phyloP scores from a whole-genome alignment of 2,888 invertebrate genomes.

The Fissipunctia ypsillon region DNA sequence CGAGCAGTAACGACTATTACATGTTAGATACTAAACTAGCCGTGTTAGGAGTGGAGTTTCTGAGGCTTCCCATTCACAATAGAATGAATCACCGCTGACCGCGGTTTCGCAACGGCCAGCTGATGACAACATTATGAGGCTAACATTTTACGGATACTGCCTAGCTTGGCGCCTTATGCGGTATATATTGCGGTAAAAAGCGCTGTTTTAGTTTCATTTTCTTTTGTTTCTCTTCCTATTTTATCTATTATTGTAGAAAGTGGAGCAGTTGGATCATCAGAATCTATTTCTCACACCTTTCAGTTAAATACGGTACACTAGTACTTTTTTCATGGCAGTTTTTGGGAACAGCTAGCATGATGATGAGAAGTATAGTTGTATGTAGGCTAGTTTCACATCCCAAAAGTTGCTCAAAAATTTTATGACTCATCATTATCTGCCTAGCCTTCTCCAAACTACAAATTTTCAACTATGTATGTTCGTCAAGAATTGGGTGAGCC shows the following conservation, averaged over 20 bases:
- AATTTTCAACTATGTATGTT: background rate
- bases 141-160: constrained; percentile 48
- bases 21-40: constrained; percentile 3
- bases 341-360: background rate
- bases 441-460: background rate
- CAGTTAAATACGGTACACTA: background rate
- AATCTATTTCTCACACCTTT: background rate
- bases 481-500: background rate
- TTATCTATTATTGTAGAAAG: constrained; percentile 34
- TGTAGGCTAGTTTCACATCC: background rate
- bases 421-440: too few relatives aligned
- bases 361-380: too few relatives aligned
- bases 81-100: constrained; percentile 66
- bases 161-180: constrained; percentile 42
- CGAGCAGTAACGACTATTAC: background rate
- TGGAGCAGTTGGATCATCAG: constrained; percentile 26
- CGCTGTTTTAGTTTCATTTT: constrained; percentile 36
- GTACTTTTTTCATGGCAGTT: too few relatives aligned
- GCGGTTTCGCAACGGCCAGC: constrained; percentile 56
- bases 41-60: constrained; percentile 42
- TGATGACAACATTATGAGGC: constrained; percentile 64
- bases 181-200: constrained; percentile 45
- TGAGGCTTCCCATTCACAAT: constrained; percentile 34
- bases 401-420: background rate
- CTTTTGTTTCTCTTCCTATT: constrained; percentile 34